These are phyloP conservation scores for Petrocephalus microphthalmus DNA, from an alignment of 2,113 vertebrate genomes.

Conservation along the genomic window DNA sequence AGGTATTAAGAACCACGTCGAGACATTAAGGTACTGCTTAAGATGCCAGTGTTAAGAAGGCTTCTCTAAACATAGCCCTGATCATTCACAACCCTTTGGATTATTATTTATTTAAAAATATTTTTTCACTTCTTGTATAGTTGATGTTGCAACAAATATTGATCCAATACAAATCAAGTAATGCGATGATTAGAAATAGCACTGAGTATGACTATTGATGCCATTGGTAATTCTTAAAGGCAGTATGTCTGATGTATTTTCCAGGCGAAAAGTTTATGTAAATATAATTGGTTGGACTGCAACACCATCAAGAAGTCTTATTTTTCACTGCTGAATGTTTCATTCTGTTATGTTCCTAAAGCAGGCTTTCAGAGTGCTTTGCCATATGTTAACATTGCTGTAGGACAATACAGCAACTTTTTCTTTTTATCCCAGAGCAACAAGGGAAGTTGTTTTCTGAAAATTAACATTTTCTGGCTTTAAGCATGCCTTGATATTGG, in stretches of 20 bases:
- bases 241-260: not conserved
- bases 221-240: too few relatives aligned
- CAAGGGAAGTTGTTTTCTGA: not conserved
- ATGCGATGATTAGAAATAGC: not conserved
- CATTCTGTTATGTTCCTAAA: not conserved
- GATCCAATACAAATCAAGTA: not conserved
- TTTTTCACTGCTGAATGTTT: not conserved
- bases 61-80: conserved; percentile 47
- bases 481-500: not conserved
- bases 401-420: not conserved
- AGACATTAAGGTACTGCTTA: too few relatives aligned
- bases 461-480: not conserved
- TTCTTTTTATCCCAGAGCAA: not conserved
- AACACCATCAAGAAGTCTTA: not conserved
- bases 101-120: not conserved
- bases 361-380: not conserved
- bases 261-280: not conserved
- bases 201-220: not conserved
- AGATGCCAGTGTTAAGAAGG: not conserved
- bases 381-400: not conserved
- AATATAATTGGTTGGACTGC: not conserved
- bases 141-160: not conserved
- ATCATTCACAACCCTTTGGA: conserved; percentile 31
- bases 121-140: not conserved
- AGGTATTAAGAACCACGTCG: too few relatives aligned